phyloP scores from a whole-genome alignment of 1,140 invertebrate genomes.

The Zaprionus camerounensis region DNA sequence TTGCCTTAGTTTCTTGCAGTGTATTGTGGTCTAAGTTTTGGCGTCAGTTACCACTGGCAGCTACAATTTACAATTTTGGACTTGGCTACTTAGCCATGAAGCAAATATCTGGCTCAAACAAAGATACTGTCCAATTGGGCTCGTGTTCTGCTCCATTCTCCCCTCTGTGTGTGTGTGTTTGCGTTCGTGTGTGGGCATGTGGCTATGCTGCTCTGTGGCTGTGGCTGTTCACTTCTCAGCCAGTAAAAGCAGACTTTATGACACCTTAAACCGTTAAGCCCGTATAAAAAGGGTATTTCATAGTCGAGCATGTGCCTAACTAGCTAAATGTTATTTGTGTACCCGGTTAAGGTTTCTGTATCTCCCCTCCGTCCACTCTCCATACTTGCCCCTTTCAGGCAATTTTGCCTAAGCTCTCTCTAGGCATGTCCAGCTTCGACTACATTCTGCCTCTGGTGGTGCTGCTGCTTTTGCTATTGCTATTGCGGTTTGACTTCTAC shows the following conservation, averaged over 20 bases:
- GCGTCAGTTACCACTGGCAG: conserved; percentile 13
- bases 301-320: conserved; percentile 4
- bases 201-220: not conserved
- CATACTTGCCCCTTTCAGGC: not conserved
- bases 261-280: not conserved
- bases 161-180: not conserved
- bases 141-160: not conserved
- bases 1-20: conserved; percentile 13
- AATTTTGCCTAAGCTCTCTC: not conserved
- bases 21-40: not conserved
- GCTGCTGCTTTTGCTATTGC: not conserved
- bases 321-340: conserved; percentile 41
- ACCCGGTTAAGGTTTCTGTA: not conserved
- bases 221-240: not conserved
- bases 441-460: not conserved
- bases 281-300: conserved; percentile 9
- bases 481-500: conserved; percentile 14
- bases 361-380: not conserved
- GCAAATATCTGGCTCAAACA: conserved; percentile 38
- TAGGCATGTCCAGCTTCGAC: not conserved
- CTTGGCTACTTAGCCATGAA: conserved; percentile 20
- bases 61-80: conserved; percentile 31
- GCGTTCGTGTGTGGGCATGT: not conserved
- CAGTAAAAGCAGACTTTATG: not conserved
- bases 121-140: conserved; percentile 28